Conservation (phyloP, 2,113 vertebrate species). For the Tachysurus fulvidraco region DNA sequence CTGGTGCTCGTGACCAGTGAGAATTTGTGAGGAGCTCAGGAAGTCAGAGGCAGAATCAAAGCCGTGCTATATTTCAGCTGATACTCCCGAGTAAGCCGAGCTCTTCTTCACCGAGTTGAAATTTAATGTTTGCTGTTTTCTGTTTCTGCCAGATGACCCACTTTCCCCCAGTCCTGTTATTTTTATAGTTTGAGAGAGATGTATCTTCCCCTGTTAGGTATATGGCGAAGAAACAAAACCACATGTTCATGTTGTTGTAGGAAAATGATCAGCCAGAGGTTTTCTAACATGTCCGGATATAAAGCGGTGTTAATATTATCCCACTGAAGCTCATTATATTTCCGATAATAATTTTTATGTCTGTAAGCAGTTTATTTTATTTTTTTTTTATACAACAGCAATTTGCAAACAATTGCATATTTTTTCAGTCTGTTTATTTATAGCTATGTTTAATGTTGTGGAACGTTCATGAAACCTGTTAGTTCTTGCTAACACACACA, state of each 20-base stretch:
- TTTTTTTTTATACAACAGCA: too few species aligned
- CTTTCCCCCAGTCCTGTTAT: constrained; percentile 9
- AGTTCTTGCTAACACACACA: background rate
- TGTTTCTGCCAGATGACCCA: constrained; percentile 43
- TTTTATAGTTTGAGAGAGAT: background rate
- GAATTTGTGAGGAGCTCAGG: background rate
- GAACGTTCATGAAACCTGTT: background rate
- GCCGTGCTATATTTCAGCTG: constrained; percentile 8
- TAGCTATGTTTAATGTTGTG: background rate
- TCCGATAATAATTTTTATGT: background rate
- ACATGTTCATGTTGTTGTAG: background rate
- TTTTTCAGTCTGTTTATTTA: background rate
- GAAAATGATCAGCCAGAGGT: background rate
- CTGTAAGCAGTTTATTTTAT: background rate
- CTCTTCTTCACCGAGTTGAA: constrained; percentile 21
- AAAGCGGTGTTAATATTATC: background rate
- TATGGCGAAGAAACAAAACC: background rate
- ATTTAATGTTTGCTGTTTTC: constrained; percentile 20
- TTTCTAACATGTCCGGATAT: background rate
- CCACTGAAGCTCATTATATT: background rate
- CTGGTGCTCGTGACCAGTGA: constrained; percentile 11
- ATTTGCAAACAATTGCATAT: background rate
- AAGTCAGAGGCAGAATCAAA: constrained; percentile 28
- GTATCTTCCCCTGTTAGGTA: background rate
- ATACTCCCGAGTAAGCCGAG: constrained; percentile 17